A percentile compares a stretch with the other conserved stretches of the same genome.
Evolutionary conservation across 2,113 vertebrate genomes (phyloP).

Genomic region (Mus spicilegus): DNA sequence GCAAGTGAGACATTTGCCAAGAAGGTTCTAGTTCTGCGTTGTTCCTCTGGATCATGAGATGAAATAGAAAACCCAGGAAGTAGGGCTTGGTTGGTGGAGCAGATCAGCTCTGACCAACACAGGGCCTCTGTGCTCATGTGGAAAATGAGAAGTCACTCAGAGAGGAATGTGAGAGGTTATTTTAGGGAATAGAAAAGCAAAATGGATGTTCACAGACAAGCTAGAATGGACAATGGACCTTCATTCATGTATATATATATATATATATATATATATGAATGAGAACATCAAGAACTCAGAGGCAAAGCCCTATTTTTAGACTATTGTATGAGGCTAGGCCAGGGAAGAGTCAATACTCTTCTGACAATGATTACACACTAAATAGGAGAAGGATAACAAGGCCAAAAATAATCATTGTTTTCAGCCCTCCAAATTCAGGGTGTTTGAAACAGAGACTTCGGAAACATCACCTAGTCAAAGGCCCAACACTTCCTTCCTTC

Average conservation of each 20-base stretch:
- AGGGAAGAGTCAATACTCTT: neutral
- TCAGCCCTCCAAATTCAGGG: conserved; percentile 51
- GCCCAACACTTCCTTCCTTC: neutral
- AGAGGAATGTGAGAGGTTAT: conserved; percentile 43
- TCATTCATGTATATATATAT: neutral
- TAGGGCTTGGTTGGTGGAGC: too few species aligned
- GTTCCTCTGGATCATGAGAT: neutral
- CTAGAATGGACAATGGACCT: conserved; percentile 10
- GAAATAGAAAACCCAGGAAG: neutral
- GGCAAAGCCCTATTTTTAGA: conserved; percentile 72
- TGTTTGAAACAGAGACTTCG: conserved; percentile 54
- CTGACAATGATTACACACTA: conserved; percentile 56
- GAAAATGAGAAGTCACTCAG: conserved; percentile 13
- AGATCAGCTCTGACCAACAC: neutral
- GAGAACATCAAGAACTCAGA: neutral
- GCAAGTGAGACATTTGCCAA: neutral
- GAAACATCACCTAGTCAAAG: neutral
- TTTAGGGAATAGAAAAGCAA: conserved; percentile 54
- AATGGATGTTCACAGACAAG: neutral
- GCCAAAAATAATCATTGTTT: conserved; percentile 69
- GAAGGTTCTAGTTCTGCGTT: conserved; percentile 26
- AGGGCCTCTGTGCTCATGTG: neutral
- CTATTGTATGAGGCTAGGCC: conserved; percentile 56
- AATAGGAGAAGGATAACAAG: conserved; percentile 69
- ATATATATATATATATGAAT: neutral